Conservation (phyloP, 2,113 vertebrate species). For the Ictidomys tridecemlineatus region DNA sequence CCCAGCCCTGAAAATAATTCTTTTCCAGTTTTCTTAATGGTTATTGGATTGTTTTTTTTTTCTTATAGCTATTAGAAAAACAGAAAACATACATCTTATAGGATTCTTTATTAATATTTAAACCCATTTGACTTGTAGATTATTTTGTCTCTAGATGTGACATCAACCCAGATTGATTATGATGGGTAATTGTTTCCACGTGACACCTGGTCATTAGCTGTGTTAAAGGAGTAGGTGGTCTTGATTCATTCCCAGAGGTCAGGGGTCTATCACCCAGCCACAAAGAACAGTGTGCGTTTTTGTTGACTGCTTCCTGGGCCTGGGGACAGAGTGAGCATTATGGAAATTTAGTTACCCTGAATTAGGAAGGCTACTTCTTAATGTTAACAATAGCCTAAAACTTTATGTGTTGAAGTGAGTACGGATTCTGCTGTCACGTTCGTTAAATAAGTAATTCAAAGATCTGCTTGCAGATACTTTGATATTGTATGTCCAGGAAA, state of each 20-base stretch:
- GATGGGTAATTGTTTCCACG: constrained; percentile 15
- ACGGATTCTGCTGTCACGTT: neutral
- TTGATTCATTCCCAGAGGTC: neutral
- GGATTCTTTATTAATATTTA: constrained; percentile 42
- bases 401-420: neutral
- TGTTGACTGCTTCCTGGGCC: neutral
- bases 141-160: neutral
- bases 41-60: neutral
- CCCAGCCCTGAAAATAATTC: constrained; percentile 42
- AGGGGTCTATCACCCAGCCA: neutral
- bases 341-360: neutral
- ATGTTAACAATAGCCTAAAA: neutral
- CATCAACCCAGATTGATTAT: neutral
- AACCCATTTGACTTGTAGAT: constrained; percentile 34
- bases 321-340: neutral
- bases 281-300: neutral
- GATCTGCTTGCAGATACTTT: neutral
- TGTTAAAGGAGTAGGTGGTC: constrained; percentile 47
- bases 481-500: neutral
- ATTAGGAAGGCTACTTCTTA: neutral
- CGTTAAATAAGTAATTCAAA: neutral
- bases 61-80: neutral
- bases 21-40: constrained; percentile 14
- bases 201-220: neutral
- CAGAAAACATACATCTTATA: neutral